A percentile compares a stretch with the other conserved stretches of the same genome.
Evolutionary conservation across 1,140 invertebrate genomes (phyloP).

Genomic region (Liolophura sinensis): DNA sequence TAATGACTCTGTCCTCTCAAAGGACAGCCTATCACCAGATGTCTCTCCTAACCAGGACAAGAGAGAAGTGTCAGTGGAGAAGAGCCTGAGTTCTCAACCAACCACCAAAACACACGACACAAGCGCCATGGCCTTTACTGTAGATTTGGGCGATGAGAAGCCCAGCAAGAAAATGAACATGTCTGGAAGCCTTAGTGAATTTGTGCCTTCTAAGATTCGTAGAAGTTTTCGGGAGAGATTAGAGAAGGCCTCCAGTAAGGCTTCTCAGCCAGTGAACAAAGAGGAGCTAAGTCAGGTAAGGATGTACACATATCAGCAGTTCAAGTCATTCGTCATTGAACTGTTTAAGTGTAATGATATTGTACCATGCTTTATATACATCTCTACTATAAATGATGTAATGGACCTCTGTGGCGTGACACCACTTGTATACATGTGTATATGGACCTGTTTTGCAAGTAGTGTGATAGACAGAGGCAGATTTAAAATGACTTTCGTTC

Average conservation of each 20-base stretch:
- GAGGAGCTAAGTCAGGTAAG: too few relatives aligned
- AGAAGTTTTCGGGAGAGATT: conserved; percentile 33
- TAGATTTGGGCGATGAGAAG: conserved; percentile 56
- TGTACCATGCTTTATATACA: too few relatives aligned
- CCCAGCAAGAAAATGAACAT: conserved; percentile 29
- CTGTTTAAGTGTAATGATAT: too few relatives aligned
- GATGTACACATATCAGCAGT: too few relatives aligned
- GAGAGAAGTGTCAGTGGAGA: not conserved
- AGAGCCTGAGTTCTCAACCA: not conserved
- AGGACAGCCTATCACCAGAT: conserved; percentile 27
- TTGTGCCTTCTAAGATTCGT: conserved; percentile 56
- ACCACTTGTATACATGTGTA: too few relatives aligned
- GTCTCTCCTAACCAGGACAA: conserved; percentile 3
- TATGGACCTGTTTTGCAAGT: too few relatives aligned
- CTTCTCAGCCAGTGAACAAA: too few relatives aligned
- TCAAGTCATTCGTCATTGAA: too few relatives aligned
- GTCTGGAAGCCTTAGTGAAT: conserved; percentile 57
- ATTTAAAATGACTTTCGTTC: too few relatives aligned
- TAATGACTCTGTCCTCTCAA: conserved; percentile 33
- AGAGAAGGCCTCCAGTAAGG: conserved; percentile 17
- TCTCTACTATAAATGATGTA: too few relatives aligned
- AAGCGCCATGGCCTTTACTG: conserved; percentile 58
- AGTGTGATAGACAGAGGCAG: too few relatives aligned
- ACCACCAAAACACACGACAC: not conserved
- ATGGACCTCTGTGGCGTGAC: too few relatives aligned